Percentiles rank a stretch among this genome's conserved stretches.
Evolutionary conservation across 2,888 invertebrate species (phyloP).

Genomic region (Epiperipatus broadwayi): DNA sequence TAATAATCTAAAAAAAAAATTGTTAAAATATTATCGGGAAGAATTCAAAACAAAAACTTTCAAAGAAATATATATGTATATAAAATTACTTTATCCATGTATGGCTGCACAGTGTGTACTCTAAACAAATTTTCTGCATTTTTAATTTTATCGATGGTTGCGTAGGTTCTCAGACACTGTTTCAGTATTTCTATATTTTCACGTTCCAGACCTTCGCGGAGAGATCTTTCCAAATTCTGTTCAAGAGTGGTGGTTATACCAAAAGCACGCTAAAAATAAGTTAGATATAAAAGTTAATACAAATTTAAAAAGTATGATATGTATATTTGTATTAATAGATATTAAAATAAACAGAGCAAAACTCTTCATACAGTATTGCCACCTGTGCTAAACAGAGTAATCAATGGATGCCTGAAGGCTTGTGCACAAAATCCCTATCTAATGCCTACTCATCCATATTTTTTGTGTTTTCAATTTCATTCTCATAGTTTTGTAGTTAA

Average conservation of each 20-base stretch:
- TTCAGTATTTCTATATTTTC: conserved; percentile 23
- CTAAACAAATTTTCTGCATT: conserved; percentile 52
- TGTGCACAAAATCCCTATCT: no score
- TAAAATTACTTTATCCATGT: conserved; percentile 36
- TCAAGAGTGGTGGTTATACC: conserved; percentile 28
- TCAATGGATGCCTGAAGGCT: no score
- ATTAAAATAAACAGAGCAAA: no score
- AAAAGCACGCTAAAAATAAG: conserved; percentile 15
- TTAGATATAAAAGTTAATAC: not conserved
- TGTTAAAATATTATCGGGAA: not conserved
- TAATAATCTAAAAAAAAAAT: conserved; percentile 37
- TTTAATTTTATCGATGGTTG: conserved; percentile 43
- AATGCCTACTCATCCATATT: no score
- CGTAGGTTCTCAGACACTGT: conserved; percentile 36
- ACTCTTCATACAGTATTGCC: no score
- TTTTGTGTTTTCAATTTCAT: no score
- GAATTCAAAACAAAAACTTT: not conserved
- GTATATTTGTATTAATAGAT: no score
- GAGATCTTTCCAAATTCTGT: conserved; percentile 27
- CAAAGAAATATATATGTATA: not conserved
- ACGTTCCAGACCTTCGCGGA: conserved; percentile 25
- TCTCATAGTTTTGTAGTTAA: no score
- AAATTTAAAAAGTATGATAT: no score
- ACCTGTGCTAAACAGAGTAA: no score
- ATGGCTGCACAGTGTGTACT: conserved; percentile 44